phyloP scores from a whole-genome alignment of 2,888 invertebrate species.

The Leptopilina myrica region DNA sequence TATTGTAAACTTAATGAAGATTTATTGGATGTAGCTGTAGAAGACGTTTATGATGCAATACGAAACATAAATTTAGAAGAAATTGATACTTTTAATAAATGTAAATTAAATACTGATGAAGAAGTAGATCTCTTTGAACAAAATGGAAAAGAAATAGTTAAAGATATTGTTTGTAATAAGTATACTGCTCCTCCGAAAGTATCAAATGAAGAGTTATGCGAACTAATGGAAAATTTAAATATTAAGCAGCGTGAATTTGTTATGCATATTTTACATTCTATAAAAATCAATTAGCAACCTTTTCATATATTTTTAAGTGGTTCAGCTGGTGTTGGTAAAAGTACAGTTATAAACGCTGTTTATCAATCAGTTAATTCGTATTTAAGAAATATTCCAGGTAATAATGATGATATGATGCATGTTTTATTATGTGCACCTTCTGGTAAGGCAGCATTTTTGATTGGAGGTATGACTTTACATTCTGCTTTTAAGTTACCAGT shows the following conservation, averaged over 20 bases:
- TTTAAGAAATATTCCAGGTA: neutral
- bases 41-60: neutral
- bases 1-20: slow-evolving; percentile 18
- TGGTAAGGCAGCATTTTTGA: slow-evolving; percentile 61
- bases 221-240: neutral
- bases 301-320: slow-evolving; percentile 42
- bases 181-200: slow-evolving; percentile 15
- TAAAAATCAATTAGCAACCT: slow-evolving; percentile 25
- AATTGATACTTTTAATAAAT: slow-evolving; percentile 29
- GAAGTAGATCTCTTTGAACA: neutral
- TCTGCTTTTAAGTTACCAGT: slow-evolving; percentile 12
- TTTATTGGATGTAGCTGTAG: neutral
- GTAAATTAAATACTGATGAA: slow-evolving; percentile 9
- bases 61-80: neutral
- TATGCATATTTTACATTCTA: slow-evolving; percentile 37
- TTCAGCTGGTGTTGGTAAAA: slow-evolving; percentile 44
- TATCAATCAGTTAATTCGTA: slow-evolving; percentile 33
- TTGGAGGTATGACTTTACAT: slow-evolving; percentile 63
- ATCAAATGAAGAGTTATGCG: slow-evolving; percentile 30
- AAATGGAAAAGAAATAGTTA: neutral
- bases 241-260: slow-evolving; percentile 29
- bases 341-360: slow-evolving; percentile 36
- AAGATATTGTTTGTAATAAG: slow-evolving; percentile 14
- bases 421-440: slow-evolving; percentile 56
- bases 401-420: neutral